A percentile compares a stretch with the other conserved stretches of the same genome.
Conservation (phyloP, 2,113 vertebrate genomes). For the Tragulus kanchil region DNA sequence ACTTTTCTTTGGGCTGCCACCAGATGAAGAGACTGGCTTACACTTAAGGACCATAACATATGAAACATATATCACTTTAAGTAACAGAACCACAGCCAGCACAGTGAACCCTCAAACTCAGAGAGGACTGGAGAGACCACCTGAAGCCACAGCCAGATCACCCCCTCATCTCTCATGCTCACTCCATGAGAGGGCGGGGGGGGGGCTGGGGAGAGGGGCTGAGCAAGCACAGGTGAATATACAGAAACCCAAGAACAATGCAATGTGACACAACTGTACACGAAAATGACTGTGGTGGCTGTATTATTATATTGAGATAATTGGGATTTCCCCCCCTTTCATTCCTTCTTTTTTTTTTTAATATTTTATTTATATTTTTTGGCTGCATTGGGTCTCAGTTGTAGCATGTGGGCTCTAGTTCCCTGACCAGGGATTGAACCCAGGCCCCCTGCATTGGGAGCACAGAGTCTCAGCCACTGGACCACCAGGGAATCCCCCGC, state of each 20-base stretch:
- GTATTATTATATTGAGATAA: conserved; percentile 7
- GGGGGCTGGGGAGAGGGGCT: background rate
- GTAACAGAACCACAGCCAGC: conserved; percentile 62
- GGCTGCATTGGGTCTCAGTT: no score
- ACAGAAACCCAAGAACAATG: conserved; percentile 50
- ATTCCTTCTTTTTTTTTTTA: no score
- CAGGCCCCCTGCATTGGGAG: no score
- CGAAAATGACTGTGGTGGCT: conserved; percentile 26
- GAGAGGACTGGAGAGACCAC: conserved; percentile 58
- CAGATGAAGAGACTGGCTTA: conserved; percentile 72
- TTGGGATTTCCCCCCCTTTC: background rate
- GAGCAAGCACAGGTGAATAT: background rate
- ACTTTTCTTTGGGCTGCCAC: conserved; percentile 74
- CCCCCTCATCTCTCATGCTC: background rate
- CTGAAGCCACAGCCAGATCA: conserved; percentile 6
- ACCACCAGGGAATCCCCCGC: no score
- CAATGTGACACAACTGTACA: conserved; percentile 40
- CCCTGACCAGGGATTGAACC: no score
- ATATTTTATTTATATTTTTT: no score
- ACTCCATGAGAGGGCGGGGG: conserved; percentile 23
- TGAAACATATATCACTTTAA: conserved; percentile 69
- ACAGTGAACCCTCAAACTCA: conserved; percentile 59
- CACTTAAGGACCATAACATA: conserved; percentile 69
- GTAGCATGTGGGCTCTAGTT: no score
- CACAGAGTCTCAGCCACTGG: no score